Conservation (phyloP, 2,113 vertebrate species). For the Geococcyx californianus region DNA sequence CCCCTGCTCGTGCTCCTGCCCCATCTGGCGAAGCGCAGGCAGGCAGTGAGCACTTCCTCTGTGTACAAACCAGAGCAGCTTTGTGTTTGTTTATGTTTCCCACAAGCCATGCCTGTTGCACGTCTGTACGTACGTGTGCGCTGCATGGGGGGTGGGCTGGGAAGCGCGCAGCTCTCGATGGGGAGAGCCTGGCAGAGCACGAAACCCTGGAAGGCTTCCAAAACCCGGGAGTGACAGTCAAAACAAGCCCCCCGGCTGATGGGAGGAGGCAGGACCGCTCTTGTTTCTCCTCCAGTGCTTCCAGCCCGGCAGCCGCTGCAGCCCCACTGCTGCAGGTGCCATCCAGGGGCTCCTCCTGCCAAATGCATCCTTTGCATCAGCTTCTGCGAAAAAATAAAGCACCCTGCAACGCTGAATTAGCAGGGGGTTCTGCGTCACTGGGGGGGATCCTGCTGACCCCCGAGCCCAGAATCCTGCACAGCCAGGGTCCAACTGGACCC, state of each 20-base stretch:
- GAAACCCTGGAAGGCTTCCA: neutral
- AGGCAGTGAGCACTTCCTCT: neutral
- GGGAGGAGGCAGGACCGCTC: neutral
- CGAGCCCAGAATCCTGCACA: fast-evolving
- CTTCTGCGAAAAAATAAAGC: fast-evolving
- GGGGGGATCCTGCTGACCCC: neutral
- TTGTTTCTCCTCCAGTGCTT: neutral
- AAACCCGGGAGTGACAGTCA: fast-evolving
- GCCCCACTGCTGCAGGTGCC: neutral
- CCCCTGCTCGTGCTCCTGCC: neutral
- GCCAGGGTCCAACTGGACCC: neutral
- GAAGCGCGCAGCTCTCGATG: neutral
- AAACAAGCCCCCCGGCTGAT: neutral
- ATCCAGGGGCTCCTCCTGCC: neutral
- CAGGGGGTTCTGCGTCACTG: neutral
- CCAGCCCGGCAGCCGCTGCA: neutral
- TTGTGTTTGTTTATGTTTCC: neutral
- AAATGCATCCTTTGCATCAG: neutral
- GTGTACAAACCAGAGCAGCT: neutral
- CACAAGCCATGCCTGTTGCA: neutral
- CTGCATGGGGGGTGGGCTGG: neutral
- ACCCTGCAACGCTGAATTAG: fast-evolving
- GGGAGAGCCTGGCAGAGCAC: conserved; percentile 22
- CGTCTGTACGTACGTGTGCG: fast-evolving
- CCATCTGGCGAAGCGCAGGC: neutral